These are phyloP conservation scores for Campoplex capitator DNA, from an alignment of 2,888 invertebrate genomes.

Conservation along the genomic window DNA sequence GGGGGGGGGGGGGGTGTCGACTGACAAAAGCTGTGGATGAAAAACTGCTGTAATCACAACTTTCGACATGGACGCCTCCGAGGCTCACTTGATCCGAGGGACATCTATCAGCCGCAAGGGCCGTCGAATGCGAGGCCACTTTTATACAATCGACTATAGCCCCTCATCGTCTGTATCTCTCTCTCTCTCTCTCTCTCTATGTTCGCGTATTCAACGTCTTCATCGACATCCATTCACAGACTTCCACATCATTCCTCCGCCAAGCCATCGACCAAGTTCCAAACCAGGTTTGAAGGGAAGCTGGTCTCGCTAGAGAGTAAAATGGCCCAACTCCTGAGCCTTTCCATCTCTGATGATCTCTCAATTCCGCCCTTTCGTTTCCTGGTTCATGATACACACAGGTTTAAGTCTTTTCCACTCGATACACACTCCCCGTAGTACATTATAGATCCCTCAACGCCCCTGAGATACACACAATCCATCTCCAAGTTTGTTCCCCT, in stretches of 20 bases:
- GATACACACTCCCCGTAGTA: conserved; percentile 9
- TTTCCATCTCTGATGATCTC: neutral
- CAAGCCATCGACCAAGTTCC: conserved; percentile 8
- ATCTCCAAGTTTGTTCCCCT: conserved; percentile 17
- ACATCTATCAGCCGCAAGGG: conserved; percentile 75
- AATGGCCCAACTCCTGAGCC: neutral
- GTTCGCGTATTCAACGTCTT: conserved; percentile 68
- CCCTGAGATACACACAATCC: conserved; percentile 17
- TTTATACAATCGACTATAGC: conserved; percentile 57
- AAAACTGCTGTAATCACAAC: conserved; percentile 71
- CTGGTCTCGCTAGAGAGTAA: neutral
- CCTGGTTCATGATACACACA: neutral
- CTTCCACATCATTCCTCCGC: conserved; percentile 60
- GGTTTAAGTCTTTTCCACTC: neutral
- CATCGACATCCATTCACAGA: conserved; percentile 67
- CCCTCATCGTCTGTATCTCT: conserved; percentile 30
- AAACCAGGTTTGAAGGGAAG: conserved; percentile 2
- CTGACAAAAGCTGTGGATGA: conserved; percentile 67
- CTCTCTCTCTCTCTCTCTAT: conserved; percentile 32
- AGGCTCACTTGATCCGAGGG: conserved; percentile 65
- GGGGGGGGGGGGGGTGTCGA: conserved; percentile 37
- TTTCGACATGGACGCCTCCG: conserved; percentile 69
- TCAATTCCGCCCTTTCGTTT: conserved; percentile 1
- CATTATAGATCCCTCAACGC: conserved; percentile 16
- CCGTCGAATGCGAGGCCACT: conserved; percentile 67